Conservation (phyloP, 2,888 invertebrate genomes). For the Thymelicus sylvestris region DNA sequence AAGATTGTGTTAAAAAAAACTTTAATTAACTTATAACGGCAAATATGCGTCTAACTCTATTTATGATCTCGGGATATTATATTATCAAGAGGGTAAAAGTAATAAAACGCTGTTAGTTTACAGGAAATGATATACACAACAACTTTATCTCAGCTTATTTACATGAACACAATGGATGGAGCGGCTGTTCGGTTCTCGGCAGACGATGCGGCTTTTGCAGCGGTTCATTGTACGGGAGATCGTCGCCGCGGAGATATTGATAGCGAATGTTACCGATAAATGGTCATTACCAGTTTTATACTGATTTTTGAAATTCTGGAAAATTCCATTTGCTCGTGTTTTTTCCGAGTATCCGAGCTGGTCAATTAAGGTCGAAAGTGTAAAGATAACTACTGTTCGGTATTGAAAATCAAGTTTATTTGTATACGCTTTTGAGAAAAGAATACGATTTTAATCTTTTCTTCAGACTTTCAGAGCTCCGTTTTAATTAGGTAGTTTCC, state of each 20-base stretch:
- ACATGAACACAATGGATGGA: conserved; percentile 50
- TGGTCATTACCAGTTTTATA: neutral
- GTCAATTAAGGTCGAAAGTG: neutral
- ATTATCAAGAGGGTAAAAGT: neutral
- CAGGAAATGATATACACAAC: conserved; percentile 15
- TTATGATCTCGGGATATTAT: no score
- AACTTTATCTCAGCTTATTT: conserved; percentile 23
- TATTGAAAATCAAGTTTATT: no score
- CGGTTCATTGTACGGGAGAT: conserved; percentile 64
- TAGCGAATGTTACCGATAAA: neutral
- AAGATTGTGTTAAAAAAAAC: no score
- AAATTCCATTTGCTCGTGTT: no score
- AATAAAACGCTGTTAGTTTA: neutral
- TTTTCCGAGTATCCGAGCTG: neutral
- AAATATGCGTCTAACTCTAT: no score
- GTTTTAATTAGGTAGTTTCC: no score
- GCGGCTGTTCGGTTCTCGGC: conserved; percentile 43
- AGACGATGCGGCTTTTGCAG: conserved; percentile 35
- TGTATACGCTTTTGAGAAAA: no score
- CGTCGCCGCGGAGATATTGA: conserved; percentile 3
- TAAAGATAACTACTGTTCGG: no score
- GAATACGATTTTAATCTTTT: no score
- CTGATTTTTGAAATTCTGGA: no score
- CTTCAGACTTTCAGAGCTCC: no score
- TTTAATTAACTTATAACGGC: no score